phyloP scores from a whole-genome alignment of 2,113 vertebrate genomes.

The Dipodomys spectabilis region DNA sequence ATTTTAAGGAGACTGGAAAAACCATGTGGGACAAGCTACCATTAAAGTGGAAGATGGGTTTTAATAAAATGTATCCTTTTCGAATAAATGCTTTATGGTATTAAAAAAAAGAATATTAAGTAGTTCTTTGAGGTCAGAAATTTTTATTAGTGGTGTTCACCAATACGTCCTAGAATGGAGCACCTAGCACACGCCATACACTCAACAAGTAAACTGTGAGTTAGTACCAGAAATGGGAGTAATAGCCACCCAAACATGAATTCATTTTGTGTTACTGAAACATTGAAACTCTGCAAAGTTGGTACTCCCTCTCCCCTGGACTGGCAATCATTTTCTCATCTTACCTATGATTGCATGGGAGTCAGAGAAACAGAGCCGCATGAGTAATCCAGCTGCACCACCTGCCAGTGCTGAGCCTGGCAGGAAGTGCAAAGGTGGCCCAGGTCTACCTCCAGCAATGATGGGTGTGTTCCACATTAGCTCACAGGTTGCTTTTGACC shows the following conservation, averaged over 20 bases:
- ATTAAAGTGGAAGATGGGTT: constrained; percentile 22
- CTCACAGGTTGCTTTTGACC: not conserved
- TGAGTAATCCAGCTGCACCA: not conserved
- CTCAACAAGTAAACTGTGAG: not conserved
- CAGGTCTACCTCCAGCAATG: not conserved
- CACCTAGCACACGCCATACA: not conserved
- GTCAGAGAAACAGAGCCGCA: constrained; percentile 1
- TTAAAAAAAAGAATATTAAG: not conserved
- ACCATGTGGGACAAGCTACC: constrained; percentile 6
- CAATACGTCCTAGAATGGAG: not conserved
- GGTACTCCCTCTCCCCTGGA: not conserved
- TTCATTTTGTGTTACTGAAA: constrained; percentile 37
- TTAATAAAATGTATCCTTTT: constrained; percentile 40
- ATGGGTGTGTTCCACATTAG: not conserved
- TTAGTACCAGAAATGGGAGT: not conserved
- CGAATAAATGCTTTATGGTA: constrained; percentile 36
- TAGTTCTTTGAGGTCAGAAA: not conserved
- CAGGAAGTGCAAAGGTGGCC: not conserved
- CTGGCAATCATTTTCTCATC: not conserved
- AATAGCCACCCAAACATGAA: not conserved
- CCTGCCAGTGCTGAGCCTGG: not conserved
- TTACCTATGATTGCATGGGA: not conserved
- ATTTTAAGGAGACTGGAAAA: constrained; percentile 37
- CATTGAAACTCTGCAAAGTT: not conserved
- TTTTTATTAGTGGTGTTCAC: not conserved